Percentiles rank a stretch among this genome's conserved stretches.
phyloP scores from a whole-genome alignment of 2,113 vertebrate species.

The Anhinga anhinga region DNA sequence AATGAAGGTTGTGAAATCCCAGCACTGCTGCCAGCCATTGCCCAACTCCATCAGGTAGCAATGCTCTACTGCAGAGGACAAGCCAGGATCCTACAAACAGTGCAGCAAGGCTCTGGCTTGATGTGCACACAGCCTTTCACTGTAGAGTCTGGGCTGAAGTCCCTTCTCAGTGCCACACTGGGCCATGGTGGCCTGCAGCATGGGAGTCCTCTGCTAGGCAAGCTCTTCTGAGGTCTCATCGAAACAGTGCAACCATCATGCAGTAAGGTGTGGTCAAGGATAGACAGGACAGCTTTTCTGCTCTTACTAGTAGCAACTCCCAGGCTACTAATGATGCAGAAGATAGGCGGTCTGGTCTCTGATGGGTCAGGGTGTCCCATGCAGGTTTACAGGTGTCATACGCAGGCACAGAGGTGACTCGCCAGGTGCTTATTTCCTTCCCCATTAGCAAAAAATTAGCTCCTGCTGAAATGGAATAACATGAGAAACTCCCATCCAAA shows the following conservation, averaged over 20 bases:
- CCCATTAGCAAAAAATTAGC: not conserved
- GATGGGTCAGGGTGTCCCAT: not conserved
- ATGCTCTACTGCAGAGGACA: not conserved
- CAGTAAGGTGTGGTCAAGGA: not conserved
- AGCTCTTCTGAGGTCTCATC: not conserved
- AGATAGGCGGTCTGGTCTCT: not conserved
- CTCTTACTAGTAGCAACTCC: not conserved
- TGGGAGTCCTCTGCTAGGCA: not conserved
- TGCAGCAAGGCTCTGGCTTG: accelerated
- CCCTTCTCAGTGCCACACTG: not conserved
- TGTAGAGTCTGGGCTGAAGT: not conserved
- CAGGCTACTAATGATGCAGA: not conserved
- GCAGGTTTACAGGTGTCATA: not conserved
- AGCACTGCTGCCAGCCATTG: not conserved
- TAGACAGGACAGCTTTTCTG: not conserved
- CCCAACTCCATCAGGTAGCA: not conserved
- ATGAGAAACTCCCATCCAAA: not conserved
- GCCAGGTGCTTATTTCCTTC: not conserved
- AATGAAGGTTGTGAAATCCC: slow-evolving; percentile 7
- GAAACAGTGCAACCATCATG: not conserved
- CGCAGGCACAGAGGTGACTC: not conserved
- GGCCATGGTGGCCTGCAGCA: not conserved
- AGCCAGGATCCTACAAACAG: not conserved
- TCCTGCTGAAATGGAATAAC: not conserved
- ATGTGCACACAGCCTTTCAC: not conserved